These are phyloP conservation scores for Chiloscyllium punctatum DNA, from an alignment of 2,797 vertebrate species.

Conservation along the genomic window DNA sequence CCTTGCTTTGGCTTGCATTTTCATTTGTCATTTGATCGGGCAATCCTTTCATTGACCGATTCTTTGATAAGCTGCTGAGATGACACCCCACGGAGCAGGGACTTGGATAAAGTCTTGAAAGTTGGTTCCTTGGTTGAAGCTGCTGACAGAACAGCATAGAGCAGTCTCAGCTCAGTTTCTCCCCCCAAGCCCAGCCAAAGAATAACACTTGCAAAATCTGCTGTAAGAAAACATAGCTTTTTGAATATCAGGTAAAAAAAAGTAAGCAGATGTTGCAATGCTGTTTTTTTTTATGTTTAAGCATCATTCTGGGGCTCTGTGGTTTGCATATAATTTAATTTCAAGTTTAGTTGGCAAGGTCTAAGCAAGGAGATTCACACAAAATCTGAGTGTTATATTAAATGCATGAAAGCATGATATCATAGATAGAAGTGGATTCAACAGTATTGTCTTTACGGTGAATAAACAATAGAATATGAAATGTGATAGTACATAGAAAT, in stretches of 20 bases:
- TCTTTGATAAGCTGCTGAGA: neutral
- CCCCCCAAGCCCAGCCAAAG: neutral
- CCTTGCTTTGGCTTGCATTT: neutral
- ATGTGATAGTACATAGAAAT: constrained; percentile 14
- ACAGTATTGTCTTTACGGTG: constrained; percentile 30
- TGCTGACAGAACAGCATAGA: neutral
- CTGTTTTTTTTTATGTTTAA: neutral
- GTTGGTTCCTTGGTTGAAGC: neutral
- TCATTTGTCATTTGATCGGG: neutral
- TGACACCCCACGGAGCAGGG: neutral
- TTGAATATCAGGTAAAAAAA: neutral
- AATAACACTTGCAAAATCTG: neutral
- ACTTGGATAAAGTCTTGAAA: neutral
- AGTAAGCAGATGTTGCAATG: neutral
- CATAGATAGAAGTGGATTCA: constrained; percentile 32
- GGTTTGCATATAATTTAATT: constrained; percentile 15
- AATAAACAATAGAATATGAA: constrained; percentile 35
- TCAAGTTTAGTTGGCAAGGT: constrained; percentile 4
- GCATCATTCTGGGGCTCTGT: neutral
- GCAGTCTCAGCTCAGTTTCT: neutral
- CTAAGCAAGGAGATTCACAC: neutral
- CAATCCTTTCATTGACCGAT: neutral
- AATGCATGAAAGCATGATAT: constrained; percentile 29
- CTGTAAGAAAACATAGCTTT: neutral
- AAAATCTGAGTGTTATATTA: neutral